A percentile compares a stretch with the other conserved stretches of the same genome.
Evolutionary conservation across 2,113 vertebrate genomes (phyloP).

Genomic region (Lutjanus erythropterus): DNA sequence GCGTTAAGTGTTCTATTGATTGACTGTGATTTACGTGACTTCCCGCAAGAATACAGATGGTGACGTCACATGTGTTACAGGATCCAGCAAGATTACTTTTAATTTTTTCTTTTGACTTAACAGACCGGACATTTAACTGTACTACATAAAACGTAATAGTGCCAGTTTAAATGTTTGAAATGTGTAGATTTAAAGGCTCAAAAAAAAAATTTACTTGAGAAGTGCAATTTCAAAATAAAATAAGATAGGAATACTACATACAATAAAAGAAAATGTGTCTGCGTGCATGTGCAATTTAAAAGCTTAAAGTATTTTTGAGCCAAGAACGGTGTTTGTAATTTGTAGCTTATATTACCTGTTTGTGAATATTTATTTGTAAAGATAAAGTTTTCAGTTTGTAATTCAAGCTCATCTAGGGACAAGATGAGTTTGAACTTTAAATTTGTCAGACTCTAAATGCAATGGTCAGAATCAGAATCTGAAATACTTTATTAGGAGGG

Average conservation of each 20-base stretch:
- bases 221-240: neutral
- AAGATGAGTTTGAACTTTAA: neutral
- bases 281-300: no score
- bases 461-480: no score
- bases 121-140: no score
- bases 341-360: neutral
- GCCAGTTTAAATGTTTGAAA: neutral
- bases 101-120: no score
- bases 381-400: no score
- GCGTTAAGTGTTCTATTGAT: neutral
- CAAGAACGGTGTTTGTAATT: neutral
- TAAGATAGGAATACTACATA: no score
- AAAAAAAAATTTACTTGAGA: neutral
- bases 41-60: neutral
- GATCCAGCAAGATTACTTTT: neutral
- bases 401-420: neutral
- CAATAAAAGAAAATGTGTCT: no score
- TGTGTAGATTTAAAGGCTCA: neutral
- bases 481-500: no score
- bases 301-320: neutral
- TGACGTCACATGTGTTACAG: slow-evolving; percentile 23
- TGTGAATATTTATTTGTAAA: no score
- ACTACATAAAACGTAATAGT: neutral
- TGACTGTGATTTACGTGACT: slow-evolving; percentile 8
- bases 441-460: neutral